Conservation (phyloP, 2,113 vertebrate species). For the Caracal caracal region DNA sequence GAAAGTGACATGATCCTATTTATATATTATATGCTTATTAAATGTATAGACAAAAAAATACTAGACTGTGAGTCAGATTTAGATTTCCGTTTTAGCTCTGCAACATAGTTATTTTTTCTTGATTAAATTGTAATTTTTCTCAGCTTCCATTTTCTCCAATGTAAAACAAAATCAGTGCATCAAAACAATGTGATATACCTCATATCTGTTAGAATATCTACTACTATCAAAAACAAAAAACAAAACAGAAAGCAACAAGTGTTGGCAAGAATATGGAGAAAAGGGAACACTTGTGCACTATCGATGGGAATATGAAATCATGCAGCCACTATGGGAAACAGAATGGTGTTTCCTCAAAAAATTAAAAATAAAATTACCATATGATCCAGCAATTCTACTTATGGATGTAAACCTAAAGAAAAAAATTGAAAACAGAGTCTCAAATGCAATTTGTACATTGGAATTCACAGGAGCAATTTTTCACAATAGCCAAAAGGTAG, state of each 20-base stretch:
- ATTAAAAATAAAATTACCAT: not conserved
- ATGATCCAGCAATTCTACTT: not conserved
- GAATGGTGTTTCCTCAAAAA: not conserved
- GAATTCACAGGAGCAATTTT: not conserved
- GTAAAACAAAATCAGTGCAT: not conserved
- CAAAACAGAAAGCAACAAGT: not conserved
- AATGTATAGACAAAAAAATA: not conserved
- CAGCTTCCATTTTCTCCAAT: not conserved
- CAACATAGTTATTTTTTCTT: not conserved
- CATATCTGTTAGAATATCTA: not conserved
- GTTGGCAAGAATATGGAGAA: not conserved
- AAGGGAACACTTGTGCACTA: not conserved
- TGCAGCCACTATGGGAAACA: not conserved
- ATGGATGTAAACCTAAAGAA: not conserved
- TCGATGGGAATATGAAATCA: not conserved
- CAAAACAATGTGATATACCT: not conserved
- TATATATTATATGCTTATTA: not conserved
- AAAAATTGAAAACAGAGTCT: not conserved
- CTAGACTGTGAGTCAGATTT: not conserved
- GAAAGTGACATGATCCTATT: not conserved
- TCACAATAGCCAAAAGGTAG: not conserved
- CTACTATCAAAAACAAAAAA: not conserved
- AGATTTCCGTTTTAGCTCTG: not conserved
- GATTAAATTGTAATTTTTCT: not conserved
- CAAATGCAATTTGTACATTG: not conserved